Evolutionary conservation across 2,113 vertebrate species (phyloP).

Genomic region (Corvus cornix): DNA sequence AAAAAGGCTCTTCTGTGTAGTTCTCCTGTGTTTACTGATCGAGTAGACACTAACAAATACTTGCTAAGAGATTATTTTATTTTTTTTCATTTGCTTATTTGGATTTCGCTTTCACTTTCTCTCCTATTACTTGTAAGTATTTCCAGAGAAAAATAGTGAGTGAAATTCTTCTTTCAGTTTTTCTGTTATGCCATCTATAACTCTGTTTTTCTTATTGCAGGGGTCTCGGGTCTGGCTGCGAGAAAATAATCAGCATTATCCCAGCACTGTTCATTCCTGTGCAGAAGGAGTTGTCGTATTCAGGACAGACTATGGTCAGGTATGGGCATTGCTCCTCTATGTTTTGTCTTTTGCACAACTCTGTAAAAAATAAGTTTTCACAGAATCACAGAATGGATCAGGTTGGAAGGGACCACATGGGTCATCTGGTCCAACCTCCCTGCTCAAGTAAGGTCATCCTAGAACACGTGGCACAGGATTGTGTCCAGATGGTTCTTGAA

Average conservation of each 20-base stretch:
- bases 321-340: background rate
- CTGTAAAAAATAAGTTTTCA: background rate
- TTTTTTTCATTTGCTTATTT: background rate
- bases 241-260: constrained; percentile 90
- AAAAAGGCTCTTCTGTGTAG: background rate
- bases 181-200: background rate
- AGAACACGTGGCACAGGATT: background rate
- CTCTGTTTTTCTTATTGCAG: constrained; percentile 70
- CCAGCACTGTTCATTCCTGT: constrained; percentile 91
- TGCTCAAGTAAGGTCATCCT: background rate
- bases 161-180: background rate
- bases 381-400: background rate
- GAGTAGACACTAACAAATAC: background rate
- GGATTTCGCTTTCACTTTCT: background rate
- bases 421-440: background rate
- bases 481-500: background rate
- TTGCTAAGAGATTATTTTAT: background rate
- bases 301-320: constrained; percentile 90
- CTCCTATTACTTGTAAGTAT: background rate
- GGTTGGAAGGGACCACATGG: background rate
- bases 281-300: constrained; percentile 88
- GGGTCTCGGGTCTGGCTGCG: constrained; percentile 91
- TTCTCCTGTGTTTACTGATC: background rate
- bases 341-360: background rate
- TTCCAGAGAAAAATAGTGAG: background rate